Evolutionary conservation across 2,797 vertebrate genomes (phyloP).

Genomic region (Hipposideros larvatus): DNA sequence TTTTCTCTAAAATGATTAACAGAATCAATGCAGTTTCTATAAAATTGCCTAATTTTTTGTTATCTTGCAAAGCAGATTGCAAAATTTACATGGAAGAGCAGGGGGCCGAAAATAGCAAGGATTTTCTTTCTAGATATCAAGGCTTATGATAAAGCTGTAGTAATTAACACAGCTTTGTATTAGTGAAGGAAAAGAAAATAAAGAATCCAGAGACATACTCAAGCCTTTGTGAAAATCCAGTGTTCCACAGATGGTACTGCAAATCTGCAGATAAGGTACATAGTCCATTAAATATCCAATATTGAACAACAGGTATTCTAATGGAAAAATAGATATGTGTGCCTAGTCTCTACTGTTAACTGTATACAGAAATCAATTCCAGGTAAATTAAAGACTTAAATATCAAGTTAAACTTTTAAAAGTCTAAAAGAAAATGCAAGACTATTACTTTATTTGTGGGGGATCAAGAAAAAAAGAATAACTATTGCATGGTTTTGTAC

Average conservation of each 20-base stretch:
- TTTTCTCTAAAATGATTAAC: neutral
- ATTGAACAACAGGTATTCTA: neutral
- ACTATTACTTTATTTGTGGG: neutral
- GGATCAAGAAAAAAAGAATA: neutral
- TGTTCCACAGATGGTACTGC: neutral
- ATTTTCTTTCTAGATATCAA: neutral
- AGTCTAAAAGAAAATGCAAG: neutral
- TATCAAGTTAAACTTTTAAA: neutral
- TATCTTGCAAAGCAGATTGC: neutral
- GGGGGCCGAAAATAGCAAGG: neutral
- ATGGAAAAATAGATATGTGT: neutral
- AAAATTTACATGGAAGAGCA: neutral
- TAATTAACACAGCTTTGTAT: neutral
- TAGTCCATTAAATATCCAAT: neutral
- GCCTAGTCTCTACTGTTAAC: neutral
- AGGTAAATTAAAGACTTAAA: neutral
- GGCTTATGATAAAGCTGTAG: neutral
- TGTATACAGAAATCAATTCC: neutral
- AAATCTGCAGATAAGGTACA: neutral
- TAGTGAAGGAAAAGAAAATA: neutral
- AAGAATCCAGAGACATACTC: neutral
- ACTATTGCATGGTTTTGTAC: too few species aligned
- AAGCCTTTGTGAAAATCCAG: neutral
- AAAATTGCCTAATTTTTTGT: neutral
- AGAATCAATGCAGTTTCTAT: neutral